These are phyloP conservation scores for Macrostomum lignano DNA, from an alignment of 1,140 invertebrate species.

Conservation along the genomic window DNA sequence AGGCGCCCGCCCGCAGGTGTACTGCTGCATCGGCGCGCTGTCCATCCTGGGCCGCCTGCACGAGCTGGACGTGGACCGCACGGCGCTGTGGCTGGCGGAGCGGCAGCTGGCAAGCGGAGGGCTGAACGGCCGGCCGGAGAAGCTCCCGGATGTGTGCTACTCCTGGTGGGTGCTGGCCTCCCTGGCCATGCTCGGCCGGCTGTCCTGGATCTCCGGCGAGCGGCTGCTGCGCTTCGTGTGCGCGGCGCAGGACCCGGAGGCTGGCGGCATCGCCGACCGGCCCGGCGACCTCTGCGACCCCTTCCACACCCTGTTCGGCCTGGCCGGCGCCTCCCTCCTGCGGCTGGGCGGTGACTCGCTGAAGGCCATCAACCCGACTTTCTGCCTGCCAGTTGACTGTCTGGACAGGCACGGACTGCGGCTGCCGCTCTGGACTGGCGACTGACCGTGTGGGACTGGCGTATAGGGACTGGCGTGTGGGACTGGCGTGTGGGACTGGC, in stretches of 20 bases:
- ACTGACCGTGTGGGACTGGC: too few relatives aligned
- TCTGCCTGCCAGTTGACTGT: conserved; percentile 4
- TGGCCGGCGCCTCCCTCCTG: conserved; percentile 65
- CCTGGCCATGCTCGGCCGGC: conserved; percentile 49
- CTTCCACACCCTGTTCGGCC: conserved; percentile 85
- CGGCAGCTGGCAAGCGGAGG: conserved; percentile 78
- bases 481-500: too few relatives aligned
- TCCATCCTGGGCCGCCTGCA: conserved; percentile 51
- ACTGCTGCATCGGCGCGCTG: conserved; percentile 70
- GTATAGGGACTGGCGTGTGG: too few relatives aligned
- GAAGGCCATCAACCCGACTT: conserved; percentile 4
- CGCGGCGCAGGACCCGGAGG: conserved; percentile 39
- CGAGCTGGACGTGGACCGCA: conserved; percentile 50
- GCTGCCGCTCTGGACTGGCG: too few relatives aligned
- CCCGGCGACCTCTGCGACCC: conserved; percentile 88
- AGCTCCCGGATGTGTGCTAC: conserved; percentile 37
- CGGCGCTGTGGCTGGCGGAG: conserved; percentile 92
- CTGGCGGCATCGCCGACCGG: conserved; percentile 68
- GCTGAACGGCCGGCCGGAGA: conserved; percentile 55
- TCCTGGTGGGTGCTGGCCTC: conserved; percentile 65
- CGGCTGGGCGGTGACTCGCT: conserved; percentile 27
- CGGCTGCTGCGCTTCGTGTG: conserved; percentile 42
- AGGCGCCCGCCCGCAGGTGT: too few relatives aligned
- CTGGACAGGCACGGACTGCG: too few relatives aligned
- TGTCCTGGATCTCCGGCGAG: conserved; percentile 30